Percentiles rank a stretch among this genome's conserved stretches.
phyloP scores from a whole-genome alignment of 2,888 invertebrate genomes.

The Phaedon cochleariae region DNA sequence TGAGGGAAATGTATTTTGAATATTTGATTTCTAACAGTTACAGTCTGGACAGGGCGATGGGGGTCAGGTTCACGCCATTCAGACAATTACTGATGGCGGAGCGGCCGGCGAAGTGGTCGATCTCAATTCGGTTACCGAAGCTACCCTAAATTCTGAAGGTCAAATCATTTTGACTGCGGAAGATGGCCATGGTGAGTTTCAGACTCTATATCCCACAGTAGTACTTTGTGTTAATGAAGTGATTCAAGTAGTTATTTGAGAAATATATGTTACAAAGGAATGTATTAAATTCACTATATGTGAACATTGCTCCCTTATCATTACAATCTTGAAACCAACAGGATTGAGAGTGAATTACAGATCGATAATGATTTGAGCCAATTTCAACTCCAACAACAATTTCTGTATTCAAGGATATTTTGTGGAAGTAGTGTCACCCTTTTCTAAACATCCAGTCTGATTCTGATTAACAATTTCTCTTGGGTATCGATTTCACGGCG shows the following conservation, averaged over 20 bases:
- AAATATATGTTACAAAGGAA: no score
- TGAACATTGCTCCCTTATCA: no score
- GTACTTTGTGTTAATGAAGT: not conserved
- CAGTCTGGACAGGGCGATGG: slow-evolving; percentile 71
- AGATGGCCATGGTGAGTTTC: slow-evolving; percentile 85
- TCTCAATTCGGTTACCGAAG: slow-evolving; percentile 88
- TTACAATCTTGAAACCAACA: no score
- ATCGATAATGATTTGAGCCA: no score
- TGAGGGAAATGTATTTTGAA: slow-evolving; percentile 22
- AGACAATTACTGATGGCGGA: slow-evolving; percentile 80
- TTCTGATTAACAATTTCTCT: no score
- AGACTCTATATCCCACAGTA: not conserved
- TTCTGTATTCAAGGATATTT: no score
- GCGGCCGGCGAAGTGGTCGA: slow-evolving; percentile 85
- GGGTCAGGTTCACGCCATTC: slow-evolving; percentile 71
- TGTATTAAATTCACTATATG: no score
- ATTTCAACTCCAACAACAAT: no score
- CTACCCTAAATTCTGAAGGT: slow-evolving; percentile 89
- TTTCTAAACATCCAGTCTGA: no score
- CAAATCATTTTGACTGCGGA: slow-evolving; percentile 95
- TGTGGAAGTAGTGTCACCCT: no score
- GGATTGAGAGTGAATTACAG: no score
- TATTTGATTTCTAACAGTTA: slow-evolving; percentile 62
- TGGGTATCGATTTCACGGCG: no score
- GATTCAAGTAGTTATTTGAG: not conserved